Evolutionary conservation across 2,888 invertebrate genomes (phyloP).

Genomic region (Eilema griseolum): DNA sequence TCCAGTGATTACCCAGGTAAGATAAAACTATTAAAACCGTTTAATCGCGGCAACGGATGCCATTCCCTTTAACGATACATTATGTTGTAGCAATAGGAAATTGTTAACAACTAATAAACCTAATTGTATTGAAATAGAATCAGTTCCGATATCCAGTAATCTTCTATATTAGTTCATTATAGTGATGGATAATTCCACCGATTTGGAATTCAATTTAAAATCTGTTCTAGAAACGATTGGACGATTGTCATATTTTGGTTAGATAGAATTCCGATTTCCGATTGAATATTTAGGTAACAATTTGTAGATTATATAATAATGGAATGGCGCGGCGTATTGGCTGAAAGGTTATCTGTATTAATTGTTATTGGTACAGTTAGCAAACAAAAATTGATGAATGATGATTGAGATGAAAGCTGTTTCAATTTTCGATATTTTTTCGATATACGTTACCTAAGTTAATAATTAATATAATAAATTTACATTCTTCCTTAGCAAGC

Average conservation of each 20-base stretch:
- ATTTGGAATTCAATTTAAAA: conserved; percentile 62
- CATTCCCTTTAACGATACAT: conserved; percentile 53
- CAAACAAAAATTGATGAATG: neutral
- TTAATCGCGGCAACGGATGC: conserved; percentile 58
- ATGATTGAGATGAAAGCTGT: neutral
- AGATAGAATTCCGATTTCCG: conserved; percentile 19
- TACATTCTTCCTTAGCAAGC: too few relatives aligned
- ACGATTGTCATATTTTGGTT: conserved; percentile 16
- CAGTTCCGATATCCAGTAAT: conserved; percentile 56
- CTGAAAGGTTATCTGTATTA: neutral
- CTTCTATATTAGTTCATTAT: conserved; percentile 59
- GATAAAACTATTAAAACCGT: conserved; percentile 62
- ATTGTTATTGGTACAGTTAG: neutral
- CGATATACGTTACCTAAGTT: too few relatives aligned
- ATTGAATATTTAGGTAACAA: conserved; percentile 16
- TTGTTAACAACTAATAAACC: conserved; percentile 56
- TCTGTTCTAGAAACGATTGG: conserved; percentile 47
- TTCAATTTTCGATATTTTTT: too few relatives aligned
- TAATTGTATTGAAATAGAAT: conserved; percentile 57
- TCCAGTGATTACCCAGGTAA: conserved; percentile 11
- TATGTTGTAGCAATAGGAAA: conserved; percentile 56
- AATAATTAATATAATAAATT: too few relatives aligned
- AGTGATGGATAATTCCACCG: conserved; percentile 59
- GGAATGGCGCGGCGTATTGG: neutral
- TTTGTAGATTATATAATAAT: conserved; percentile 17